Base-by-base conservation (phyloP, 2,113 vertebrate genomes). In the Galemys pyrenaicus region DNA sequence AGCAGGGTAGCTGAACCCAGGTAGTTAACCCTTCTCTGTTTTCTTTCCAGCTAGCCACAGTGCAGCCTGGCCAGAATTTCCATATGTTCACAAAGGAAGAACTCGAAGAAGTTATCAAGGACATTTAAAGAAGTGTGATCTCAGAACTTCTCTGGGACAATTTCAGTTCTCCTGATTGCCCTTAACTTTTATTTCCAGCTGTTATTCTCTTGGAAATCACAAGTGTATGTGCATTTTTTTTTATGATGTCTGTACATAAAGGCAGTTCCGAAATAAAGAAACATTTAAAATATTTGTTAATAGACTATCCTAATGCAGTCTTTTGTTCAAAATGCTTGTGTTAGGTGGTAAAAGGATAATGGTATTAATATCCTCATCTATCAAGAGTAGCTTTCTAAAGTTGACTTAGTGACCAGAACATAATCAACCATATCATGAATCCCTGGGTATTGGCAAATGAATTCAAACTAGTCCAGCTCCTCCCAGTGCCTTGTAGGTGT, bases 31-130 rank as follows among this genome's bases (percentile, higher is more conserved):
- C 88, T 89, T 96, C 20, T 74, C 65, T 97, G 91, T 89, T 97
- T 91, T 97, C 44, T 89, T 98, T 95, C 2, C 95, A 99, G 99
- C 98, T 99, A 65, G 99, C 99, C 88, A 99, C 99, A 0, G 98
- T 99, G 97, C 99, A 99, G 96, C 99, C 99, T 0, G 99, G 99
- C 28, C 99, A 99, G 98, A 99, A 99, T 94, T 99, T 99, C 98
- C 99, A 99, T 98, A 99, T 99, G 99, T 99, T 99, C 98, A 99
- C 99, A 46, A 99, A 99, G 98, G 99, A 99, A 96, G 99, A 99
- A 97, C 99, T 99, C 30, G 99, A 99, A 95, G 99, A 99, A 51
- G 99, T 99, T 90, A 99, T 99, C 98, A 99, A 99, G 97, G 99
- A 99, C 97, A 99, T 99, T 97, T 99, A 98, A 98, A 80, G 37